Percentiles rank a stretch among this genome's conserved stretches.
phyloP scores from a whole-genome alignment of 2,113 vertebrate genomes.

The Rallus limicola region DNA sequence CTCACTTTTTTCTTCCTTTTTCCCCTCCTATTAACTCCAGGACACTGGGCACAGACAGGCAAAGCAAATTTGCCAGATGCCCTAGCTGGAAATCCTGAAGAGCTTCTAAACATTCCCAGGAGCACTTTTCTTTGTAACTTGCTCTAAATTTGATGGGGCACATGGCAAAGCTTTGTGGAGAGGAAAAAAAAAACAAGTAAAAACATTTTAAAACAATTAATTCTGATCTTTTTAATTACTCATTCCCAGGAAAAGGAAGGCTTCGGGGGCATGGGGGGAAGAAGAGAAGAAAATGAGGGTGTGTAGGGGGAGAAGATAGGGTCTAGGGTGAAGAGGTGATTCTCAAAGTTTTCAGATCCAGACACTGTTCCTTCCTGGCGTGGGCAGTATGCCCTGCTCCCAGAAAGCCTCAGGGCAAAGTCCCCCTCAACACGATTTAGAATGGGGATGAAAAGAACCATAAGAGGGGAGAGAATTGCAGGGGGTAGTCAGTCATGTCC shows the following conservation, averaged over 20 bases:
- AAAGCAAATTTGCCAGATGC: conserved; percentile 30
- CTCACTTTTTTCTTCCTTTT: conserved; percentile 34
- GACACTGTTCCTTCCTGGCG: background rate
- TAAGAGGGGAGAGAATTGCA: background rate
- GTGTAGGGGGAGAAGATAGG: background rate
- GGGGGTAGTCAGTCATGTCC: background rate
- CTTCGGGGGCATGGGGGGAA: background rate
- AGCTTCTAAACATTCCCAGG: conserved; percentile 54
- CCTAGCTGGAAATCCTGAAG: conserved; percentile 46
- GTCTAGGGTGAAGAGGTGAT: background rate
- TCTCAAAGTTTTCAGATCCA: conserved; percentile 6
- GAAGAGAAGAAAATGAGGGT: fast-evolving
- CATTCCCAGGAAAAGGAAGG: conserved; percentile 32
- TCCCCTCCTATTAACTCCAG: conserved; percentile 52
- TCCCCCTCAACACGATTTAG: background rate
- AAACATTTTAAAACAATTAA: background rate
- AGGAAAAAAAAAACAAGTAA: background rate
- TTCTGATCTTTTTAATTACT: conserved; percentile 58
- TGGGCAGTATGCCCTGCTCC: background rate
- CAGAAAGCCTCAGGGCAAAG: background rate
- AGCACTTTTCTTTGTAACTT: conserved; percentile 70
- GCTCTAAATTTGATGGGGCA: conserved; percentile 74
- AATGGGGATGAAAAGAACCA: background rate
- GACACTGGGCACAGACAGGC: conserved; percentile 32
- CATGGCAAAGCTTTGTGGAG: conserved; percentile 76